A percentile compares a stretch with the other conserved stretches of the same genome.
phyloP scores from a whole-genome alignment of 2,888 invertebrate genomes.

The Prosopocoilus inquinatus region DNA sequence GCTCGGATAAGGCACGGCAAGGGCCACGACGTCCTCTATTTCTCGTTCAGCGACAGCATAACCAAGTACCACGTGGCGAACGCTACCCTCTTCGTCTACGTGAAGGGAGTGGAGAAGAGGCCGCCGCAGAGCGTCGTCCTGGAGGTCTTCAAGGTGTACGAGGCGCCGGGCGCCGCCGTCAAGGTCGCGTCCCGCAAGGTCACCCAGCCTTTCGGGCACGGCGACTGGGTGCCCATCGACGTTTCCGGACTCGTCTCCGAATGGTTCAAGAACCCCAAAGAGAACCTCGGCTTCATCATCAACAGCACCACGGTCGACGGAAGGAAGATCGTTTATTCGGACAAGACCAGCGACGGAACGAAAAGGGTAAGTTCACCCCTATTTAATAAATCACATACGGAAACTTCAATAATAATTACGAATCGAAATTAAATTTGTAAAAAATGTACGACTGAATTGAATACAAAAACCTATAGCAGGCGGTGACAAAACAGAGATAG shows the following conservation, averaged over 20 bases:
- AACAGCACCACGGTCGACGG: conserved; percentile 65
- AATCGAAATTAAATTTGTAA: background rate
- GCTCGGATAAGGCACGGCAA: conserved; percentile 66
- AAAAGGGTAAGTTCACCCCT: conserved; percentile 7
- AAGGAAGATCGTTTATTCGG: conserved; percentile 31
- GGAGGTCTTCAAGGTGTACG: conserved; percentile 46
- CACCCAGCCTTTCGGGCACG: conserved; percentile 56
- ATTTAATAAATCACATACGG: too few species aligned
- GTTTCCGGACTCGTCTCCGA: conserved; percentile 71
- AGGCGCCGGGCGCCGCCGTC: conserved; percentile 36
- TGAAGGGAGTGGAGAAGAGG: conserved; percentile 54
- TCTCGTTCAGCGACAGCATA: conserved; percentile 69
- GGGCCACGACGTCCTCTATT: conserved; percentile 67
- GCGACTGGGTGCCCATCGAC: conserved; percentile 74
- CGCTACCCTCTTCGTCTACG: conserved; percentile 69
- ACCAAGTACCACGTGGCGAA: conserved; percentile 67
- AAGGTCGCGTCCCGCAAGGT: conserved; percentile 49
- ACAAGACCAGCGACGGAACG: conserved; percentile 7
- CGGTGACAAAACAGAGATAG: too few species aligned
- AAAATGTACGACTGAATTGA: background rate
- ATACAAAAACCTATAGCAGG: too few species aligned
- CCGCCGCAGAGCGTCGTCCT: conserved; percentile 40
- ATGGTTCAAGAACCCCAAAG: conserved; percentile 73
- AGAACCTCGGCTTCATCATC: conserved; percentile 75
- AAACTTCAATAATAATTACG: too few species aligned